phyloP scores from a whole-genome alignment of 1,140 invertebrate genomes.

The Calycopis cecrops region DNA sequence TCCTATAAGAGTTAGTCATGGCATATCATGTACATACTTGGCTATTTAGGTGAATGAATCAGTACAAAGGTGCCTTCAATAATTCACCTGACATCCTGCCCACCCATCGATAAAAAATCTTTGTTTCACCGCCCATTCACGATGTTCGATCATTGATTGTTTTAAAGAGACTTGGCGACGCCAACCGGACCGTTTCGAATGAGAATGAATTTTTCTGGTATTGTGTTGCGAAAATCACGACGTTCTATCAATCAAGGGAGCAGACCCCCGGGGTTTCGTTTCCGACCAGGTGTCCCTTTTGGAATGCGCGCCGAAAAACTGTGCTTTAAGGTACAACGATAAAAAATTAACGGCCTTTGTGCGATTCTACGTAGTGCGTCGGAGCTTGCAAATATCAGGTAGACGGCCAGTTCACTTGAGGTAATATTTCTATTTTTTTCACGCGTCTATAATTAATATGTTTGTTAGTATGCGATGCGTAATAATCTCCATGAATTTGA shows the following conservation, averaged over 20 bases:
- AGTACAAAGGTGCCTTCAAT: conserved; percentile 29
- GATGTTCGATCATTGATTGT: conserved; percentile 69
- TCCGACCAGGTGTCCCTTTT: conserved; percentile 71
- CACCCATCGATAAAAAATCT: conserved; percentile 54
- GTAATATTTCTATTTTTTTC: conserved; percentile 1
- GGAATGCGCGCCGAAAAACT: conserved; percentile 68
- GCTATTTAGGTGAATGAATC: too few species aligned
- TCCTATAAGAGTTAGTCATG: not conserved
- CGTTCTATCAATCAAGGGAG: conserved; percentile 62
- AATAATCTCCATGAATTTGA: not conserved
- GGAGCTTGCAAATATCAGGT: conserved; percentile 50
- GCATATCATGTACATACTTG: too few species aligned
- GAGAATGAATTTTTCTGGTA: conserved; percentile 48
- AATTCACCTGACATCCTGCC: conserved; percentile 59
- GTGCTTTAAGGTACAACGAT: conserved; percentile 49
- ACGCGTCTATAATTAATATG: not conserved
- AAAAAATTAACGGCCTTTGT: conserved; percentile 60
- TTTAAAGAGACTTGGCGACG: conserved; percentile 70
- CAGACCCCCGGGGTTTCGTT: conserved; percentile 66
- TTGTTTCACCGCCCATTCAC: conserved; percentile 68
- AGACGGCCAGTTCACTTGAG: conserved; percentile 24
- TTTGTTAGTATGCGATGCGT: not conserved
- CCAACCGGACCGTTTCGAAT: conserved; percentile 51
- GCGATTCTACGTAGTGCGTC: conserved; percentile 58
- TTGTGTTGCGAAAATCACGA: conserved; percentile 58